Base-by-base conservation (phyloP, 23 tunicate genomes). In the Botrylloides violaceus region DNA sequence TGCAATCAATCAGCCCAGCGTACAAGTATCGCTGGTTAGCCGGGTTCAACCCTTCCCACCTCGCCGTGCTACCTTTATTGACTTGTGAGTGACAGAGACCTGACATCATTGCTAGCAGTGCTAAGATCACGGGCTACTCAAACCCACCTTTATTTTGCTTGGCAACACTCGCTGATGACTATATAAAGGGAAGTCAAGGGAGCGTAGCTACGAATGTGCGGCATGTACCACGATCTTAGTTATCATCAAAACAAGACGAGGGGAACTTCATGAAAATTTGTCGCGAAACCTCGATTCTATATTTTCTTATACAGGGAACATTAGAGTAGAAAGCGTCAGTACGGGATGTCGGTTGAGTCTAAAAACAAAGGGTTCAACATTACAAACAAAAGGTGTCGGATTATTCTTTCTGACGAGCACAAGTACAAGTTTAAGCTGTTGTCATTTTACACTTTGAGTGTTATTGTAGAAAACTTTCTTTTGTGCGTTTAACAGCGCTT, bases 391-490 rank as follows among this genome's bases (percentile, higher is more conserved):
- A 9, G 12, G 15, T 15, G 15, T 15, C 12, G 53, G 53, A 43
- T 43, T 43, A 43, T 9, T 43, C 12, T 43, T 15, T 15, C 15
- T 43, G 9, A 43, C 9, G 53, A 7, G 53, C 53, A 43, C 53
- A 43, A 43, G 53, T 63, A 63, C 70, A 63, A 63, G 35, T 63
- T 63, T 63, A 63, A 63, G 70, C 70, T 63, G 70, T 63, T 63
- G 32, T 25, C n/a, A 33, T 31, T 63, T 63, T 23, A 28, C 23
- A 33, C 70, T 29, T 31, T 23, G 26, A 9, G 12, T 58, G 62
- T 58, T 58, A 58, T 58, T 23, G 33, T 63, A 19, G 36, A 31
- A 22, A 63, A 63, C 70, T 63, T 29, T 63, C 36, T 9, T 63
- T 63, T 29, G 70, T 31, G 70, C 36, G 33, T 63, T 4, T 3